Percentiles rank a stretch among this genome's conserved stretches.
Conservation (phyloP, 2,797 vertebrate genomes). For the Cynopterus sphinx region DNA sequence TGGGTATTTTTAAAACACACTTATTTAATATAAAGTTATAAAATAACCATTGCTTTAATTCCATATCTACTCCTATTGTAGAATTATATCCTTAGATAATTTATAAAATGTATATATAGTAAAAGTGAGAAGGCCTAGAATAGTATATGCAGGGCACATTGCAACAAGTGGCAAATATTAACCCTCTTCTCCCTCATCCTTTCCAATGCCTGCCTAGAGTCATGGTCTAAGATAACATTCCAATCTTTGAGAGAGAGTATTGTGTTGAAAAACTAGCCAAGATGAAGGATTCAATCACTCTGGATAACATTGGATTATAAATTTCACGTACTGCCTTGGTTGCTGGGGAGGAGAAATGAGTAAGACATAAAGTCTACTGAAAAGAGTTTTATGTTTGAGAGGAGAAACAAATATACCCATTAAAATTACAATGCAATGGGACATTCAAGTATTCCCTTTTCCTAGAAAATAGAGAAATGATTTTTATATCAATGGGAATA, state of each 20-base stretch:
- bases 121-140: background rate
- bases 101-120: background rate
- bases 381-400: background rate
- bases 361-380: background rate
- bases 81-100: background rate
- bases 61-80: background rate
- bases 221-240: background rate
- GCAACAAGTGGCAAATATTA: background rate
- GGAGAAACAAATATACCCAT: background rate
- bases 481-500: background rate
- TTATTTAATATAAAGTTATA: background rate
- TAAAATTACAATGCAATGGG: background rate
- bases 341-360: background rate
- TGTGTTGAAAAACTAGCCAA: background rate
- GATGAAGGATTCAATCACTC: background rate
- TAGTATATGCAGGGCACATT: background rate
- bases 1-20: background rate
- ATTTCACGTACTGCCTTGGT: background rate
- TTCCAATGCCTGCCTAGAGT: background rate
- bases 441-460: background rate
- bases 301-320: background rate
- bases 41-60: slow-evolving; percentile 4
- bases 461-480: background rate
- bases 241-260: background rate
- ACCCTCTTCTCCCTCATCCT: background rate